Evolutionary conservation across 2,888 invertebrate genomes (phyloP).

Genomic region (Mesochorus sp.): DNA sequence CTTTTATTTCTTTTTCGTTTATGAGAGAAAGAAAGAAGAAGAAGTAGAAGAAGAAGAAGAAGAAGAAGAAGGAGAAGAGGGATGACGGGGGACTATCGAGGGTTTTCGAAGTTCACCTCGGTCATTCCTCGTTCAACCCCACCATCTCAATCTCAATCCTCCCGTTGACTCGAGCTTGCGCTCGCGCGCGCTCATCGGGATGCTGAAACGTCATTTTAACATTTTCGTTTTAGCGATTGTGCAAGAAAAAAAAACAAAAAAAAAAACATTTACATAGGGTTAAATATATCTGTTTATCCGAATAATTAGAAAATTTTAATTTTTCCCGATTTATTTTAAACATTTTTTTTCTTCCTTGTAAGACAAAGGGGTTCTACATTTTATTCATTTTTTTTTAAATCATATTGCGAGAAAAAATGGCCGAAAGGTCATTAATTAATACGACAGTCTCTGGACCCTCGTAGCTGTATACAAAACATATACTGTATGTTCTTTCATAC

Average conservation of each 20-base stretch:
- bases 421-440: no score
- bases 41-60: constrained; percentile 21
- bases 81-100: constrained; percentile 68
- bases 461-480: no score
- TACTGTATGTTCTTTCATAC: no score
- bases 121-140: constrained; percentile 65
- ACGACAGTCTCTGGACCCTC: no score
- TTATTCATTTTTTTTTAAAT: no score
- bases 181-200: constrained; percentile 79
- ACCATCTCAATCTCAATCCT: constrained; percentile 66
- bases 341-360: no score
- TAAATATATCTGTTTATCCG: no score
- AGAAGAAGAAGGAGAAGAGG: constrained; percentile 64
- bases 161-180: constrained; percentile 62
- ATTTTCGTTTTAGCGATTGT: constrained; percentile 62
- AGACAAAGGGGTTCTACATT: no score
- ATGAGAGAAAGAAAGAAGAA: constrained; percentile 34
- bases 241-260: constrained; percentile 20
- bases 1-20: constrained; percentile 24
- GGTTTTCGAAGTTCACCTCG: constrained; percentile 61
- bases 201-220: constrained; percentile 80
- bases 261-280: constrained; percentile 32
- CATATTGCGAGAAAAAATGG: no score
- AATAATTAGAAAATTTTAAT: no score
- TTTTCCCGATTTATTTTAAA: no score